Evolutionary conservation across 2,888 invertebrate genomes (phyloP).

Genomic region (Pollenia griseotomentosa): DNA sequence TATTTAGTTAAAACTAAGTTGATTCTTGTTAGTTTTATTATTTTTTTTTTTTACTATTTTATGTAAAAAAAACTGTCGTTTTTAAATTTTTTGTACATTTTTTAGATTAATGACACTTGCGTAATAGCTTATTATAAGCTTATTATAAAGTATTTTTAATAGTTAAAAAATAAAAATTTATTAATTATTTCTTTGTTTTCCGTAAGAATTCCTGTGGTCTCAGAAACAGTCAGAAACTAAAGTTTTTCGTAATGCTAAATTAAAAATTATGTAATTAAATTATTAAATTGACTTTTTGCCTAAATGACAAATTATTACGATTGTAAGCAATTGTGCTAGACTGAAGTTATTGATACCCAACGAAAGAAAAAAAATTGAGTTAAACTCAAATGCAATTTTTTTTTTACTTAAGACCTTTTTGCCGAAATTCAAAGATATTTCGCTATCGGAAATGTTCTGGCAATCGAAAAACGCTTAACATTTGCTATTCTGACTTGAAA

Average conservation of each 20-base stretch:
- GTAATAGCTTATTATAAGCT: constrained; percentile 74
- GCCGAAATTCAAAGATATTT: too few relatives aligned
- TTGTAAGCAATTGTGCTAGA: too few relatives aligned
- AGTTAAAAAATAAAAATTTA: constrained; percentile 30
- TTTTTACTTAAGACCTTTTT: too few relatives aligned
- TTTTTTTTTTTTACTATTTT: constrained; percentile 39
- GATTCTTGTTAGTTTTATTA: constrained; percentile 12
- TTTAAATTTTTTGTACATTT: constrained; percentile 62
- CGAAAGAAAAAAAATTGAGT: too few relatives aligned
- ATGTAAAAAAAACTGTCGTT: constrained; percentile 55
- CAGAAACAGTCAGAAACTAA: neutral
- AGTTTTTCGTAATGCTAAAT: too few relatives aligned
- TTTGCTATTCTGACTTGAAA: too few relatives aligned
- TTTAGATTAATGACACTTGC: constrained; percentile 76
- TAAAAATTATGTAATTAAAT: too few relatives aligned
- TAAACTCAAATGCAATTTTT: too few relatives aligned
- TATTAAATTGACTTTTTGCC: too few relatives aligned
- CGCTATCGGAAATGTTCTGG: too few relatives aligned
- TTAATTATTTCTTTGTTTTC: constrained; percentile 82
- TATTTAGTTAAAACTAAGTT: constrained; percentile 61
- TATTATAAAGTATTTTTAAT: constrained; percentile 76
- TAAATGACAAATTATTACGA: too few relatives aligned
- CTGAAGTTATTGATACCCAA: constrained; percentile 47
- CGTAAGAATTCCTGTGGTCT: constrained; percentile 80
- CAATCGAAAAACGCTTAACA: too few relatives aligned